Conservation (phyloP, 2,797 vertebrate species). For the Hylomyscus alleni region DNA sequence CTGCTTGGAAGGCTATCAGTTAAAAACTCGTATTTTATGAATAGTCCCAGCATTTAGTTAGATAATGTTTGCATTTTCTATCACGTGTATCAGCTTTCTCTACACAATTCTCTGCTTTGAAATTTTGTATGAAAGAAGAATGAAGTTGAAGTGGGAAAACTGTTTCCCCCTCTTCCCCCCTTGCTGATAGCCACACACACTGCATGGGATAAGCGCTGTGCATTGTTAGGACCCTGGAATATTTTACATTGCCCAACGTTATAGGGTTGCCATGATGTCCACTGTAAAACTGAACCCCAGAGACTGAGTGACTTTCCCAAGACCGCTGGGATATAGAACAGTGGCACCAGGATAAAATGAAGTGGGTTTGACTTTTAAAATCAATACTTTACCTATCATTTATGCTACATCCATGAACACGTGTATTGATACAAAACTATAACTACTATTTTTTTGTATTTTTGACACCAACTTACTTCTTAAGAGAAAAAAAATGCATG, state of each 20-base stretch:
- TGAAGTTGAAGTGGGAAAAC: not conserved
- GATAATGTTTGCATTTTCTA: not conserved
- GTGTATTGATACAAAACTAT: not conserved
- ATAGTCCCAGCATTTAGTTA: not conserved
- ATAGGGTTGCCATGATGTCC: not conserved
- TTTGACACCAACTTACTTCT: not conserved
- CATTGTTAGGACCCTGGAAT: not conserved
- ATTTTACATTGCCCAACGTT: not conserved
- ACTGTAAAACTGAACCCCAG: not conserved
- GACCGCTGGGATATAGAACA: not conserved
- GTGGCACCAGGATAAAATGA: not conserved
- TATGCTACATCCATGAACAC: not conserved
- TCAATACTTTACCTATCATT: not conserved
- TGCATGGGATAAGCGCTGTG: not conserved
- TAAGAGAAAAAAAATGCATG: not conserved
- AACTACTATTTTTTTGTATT: not conserved
- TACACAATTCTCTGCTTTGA: slow-evolving; percentile 17
- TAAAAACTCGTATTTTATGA: slow-evolving; percentile 29
- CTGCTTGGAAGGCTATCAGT: slow-evolving; percentile 9
- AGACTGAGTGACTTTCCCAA: not conserved
- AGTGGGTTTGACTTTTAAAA: not conserved
- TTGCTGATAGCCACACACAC: not conserved
- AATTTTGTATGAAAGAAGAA: slow-evolving; percentile 38
- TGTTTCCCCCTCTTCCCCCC: not conserved
- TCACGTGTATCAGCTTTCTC: not conserved